A percentile compares a stretch with the other conserved stretches of the same genome.
phyloP scores from a whole-genome alignment of 2,113 vertebrate species.

The Gavialis gangeticus region DNA sequence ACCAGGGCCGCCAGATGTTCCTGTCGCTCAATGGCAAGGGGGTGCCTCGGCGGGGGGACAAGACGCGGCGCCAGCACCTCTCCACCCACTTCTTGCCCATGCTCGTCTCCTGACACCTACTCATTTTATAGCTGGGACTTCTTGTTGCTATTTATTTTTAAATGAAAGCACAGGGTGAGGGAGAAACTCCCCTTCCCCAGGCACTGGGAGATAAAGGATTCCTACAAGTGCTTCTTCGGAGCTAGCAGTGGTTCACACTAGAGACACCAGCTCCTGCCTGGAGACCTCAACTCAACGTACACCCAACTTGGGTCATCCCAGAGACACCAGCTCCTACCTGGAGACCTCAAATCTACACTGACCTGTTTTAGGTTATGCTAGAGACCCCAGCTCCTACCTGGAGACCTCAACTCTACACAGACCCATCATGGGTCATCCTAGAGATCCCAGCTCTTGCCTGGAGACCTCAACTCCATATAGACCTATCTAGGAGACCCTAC shows the following conservation, averaged over 20 bases:
- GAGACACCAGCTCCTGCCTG: too few relatives aligned
- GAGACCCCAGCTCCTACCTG: too few relatives aligned
- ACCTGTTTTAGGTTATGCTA: too few relatives aligned
- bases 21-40: slow-evolving; percentile 89
- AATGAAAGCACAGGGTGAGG: not conserved
- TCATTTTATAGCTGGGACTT: not conserved
- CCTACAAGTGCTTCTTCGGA: not conserved
- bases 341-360: too few relatives aligned
- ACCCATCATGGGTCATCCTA: too few relatives aligned
- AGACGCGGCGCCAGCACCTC: slow-evolving; percentile 85
- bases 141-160: slow-evolving; percentile 6
- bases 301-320: too few relatives aligned
- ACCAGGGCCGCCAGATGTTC: slow-evolving; percentile 90
- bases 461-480: too few relatives aligned
- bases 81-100: slow-evolving; percentile 95
- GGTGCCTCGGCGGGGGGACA: slow-evolving; percentile 82
- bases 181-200: not conserved
- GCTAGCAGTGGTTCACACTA: not conserved
- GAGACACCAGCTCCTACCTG: too few relatives aligned
- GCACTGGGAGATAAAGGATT: not conserved
- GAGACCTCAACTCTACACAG: too few relatives aligned
- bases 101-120: slow-evolving; percentile 81
- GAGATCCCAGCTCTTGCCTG: too few relatives aligned
- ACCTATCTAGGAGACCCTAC: too few relatives aligned
- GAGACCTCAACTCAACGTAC: too few relatives aligned